Evolutionary conservation across 2,888 invertebrate genomes (phyloP), one percentile per base, ranked within the genome.

Genomic region (Torymus texanus): DNA sequence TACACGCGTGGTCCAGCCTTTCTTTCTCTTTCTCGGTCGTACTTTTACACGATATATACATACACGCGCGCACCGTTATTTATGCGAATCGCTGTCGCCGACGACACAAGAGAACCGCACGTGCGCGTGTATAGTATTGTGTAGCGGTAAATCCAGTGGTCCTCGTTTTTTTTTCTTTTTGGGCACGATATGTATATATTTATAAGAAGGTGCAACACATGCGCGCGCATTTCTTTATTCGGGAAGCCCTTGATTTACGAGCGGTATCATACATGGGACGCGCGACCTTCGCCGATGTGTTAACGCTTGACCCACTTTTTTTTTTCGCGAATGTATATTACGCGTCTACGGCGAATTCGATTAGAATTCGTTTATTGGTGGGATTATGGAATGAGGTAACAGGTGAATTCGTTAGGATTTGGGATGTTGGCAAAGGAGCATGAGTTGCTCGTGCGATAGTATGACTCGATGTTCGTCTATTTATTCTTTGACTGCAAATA

Each of bases 21-120:
- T 73, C 55, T 18, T 41, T 58, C 58, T 18, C 59, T 24, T 53
- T 24, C 53, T 2, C 53, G n/a, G 55, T 13, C 12, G 16, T 21
- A 11, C 18, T 13, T 53, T n/a, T 24, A 55, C 29, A 53, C 13
- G 18, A 50, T 16, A 11, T 50, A 53, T 16, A 51, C 13, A 21
- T 21, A 14, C 41, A 3, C 18, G n/a, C 55, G 18, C 24, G 14
- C n/a, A 41, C 63, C 63, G 71, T 65, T 59, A 51, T 24, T 63
- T 4, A 65, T 13, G 63, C 63, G 76, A 68, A 63, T 56, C 53
- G 67, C 62, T 13, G 75, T 61, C 68, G 63, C 67, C 65, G 41
- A 67, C 62, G 41, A 24, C 62, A 14, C 14, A 59, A 41, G 41
- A 41, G 41, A 41, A 29, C 29, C 41, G 21, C 21, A 21, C 21